Evolutionary conservation across 2,113 vertebrate species (phyloP).

Genomic region (Heliornis fulica): DNA sequence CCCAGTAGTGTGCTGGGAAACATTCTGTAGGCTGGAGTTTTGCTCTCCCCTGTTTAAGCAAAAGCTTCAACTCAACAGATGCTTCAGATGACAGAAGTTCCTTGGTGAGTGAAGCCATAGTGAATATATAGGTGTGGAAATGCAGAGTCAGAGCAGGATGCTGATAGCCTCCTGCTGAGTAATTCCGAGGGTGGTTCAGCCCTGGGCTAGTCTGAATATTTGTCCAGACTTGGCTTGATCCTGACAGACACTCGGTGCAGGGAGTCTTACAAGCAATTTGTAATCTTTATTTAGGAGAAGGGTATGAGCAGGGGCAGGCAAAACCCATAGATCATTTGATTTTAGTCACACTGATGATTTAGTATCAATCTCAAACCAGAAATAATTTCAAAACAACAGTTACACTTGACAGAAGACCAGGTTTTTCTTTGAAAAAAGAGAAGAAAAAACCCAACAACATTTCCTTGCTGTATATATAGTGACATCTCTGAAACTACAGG

Average conservation of each 20-base stretch:
- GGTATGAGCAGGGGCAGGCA: background rate
- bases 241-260: background rate
- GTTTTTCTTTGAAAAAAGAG: background rate
- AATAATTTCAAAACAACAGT: background rate
- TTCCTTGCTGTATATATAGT: background rate
- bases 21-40: background rate
- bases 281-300: background rate
- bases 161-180: background rate
- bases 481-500: background rate
- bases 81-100: background rate
- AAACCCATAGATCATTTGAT: background rate
- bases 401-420: background rate
- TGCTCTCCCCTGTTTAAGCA: background rate
- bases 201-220: background rate
- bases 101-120: background rate
- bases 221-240: background rate
- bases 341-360: background rate
- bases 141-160: background rate
- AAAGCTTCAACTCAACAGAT: background rate
- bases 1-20: background rate
- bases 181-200: background rate
- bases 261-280: background rate
- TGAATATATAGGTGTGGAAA: background rate
- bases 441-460: background rate
- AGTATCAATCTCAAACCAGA: background rate